Percentiles rank a stretch among this genome's conserved stretches.
These are phyloP conservation scores for Catharus bicknelli DNA, from an alignment of 2,113 vertebrate species.

Conservation along the genomic window DNA sequence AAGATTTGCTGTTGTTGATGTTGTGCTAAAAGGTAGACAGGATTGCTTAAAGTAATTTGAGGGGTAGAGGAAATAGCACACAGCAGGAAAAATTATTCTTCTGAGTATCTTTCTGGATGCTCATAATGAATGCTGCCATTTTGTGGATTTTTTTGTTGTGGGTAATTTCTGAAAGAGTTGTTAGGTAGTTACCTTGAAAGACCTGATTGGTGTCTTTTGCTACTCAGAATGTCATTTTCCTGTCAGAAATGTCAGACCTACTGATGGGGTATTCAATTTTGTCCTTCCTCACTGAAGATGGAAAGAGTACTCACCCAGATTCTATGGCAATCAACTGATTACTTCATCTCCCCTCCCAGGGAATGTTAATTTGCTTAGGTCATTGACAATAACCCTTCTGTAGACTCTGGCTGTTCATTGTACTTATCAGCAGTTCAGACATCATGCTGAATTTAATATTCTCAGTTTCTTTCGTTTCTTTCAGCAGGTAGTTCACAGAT, in stretches of 20 bases:
- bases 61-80: background rate
- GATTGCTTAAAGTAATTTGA: background rate
- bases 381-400: background rate
- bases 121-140: background rate
- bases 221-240: constrained; percentile 3
- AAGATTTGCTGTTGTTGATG: background rate
- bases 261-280: background rate
- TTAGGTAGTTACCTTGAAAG: background rate
- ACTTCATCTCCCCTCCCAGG: background rate
- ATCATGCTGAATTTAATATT: background rate
- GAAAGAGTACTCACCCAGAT: background rate
- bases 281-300: background rate
- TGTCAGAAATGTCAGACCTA: background rate
- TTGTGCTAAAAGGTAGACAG: background rate
- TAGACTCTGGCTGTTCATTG: background rate
- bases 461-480: background rate
- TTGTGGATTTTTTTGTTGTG: background rate
- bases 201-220: background rate
- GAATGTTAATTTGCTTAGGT: background rate
- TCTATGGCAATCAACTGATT: constrained; percentile 31
- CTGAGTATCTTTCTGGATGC: background rate
- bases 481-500: background rate
- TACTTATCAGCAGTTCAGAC: background rate
- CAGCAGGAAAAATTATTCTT: constrained; percentile 6
- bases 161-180: background rate